Evolutionary conservation across 2,888 invertebrate genomes (phyloP).

Genomic region (Syritta pipiens): DNA sequence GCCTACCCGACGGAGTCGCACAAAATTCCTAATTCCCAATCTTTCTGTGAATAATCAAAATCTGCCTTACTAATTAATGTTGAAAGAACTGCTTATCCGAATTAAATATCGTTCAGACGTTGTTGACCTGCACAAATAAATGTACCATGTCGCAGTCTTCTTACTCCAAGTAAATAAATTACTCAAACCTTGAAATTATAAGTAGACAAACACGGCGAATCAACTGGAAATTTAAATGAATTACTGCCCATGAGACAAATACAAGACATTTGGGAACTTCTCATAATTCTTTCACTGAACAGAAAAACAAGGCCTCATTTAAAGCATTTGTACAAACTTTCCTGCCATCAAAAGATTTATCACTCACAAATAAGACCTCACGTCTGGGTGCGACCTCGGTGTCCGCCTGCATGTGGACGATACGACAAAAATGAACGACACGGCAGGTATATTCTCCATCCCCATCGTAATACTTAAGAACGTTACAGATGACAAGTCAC

Average conservation of each 20-base stretch:
- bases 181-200: constrained; percentile 25
- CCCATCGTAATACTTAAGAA: constrained; percentile 30
- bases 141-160: background rate
- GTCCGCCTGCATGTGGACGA: background rate
- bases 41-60: no score
- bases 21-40: no score
- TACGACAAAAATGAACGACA: background rate
- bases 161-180: constrained; percentile 11
- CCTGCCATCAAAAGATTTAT: constrained; percentile 41
- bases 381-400: background rate
- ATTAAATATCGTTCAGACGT: background rate
- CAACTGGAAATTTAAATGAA: constrained; percentile 12
- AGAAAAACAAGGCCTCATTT: background rate
- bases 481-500: constrained; percentile 50
- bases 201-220: constrained; percentile 27
- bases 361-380: constrained; percentile 29
- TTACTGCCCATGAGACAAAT: background rate
- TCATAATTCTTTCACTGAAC: background rate
- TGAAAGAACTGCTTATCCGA: no score
- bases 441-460: constrained; percentile 17
- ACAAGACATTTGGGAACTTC: constrained; percentile 20
- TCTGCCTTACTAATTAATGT: no score
- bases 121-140: background rate
- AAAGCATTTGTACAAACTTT: constrained; percentile 1
- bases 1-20: no score